These are phyloP conservation scores for Pemphredon lugubris DNA, from an alignment of 2,888 invertebrate genomes.

Conservation along the genomic window DNA sequence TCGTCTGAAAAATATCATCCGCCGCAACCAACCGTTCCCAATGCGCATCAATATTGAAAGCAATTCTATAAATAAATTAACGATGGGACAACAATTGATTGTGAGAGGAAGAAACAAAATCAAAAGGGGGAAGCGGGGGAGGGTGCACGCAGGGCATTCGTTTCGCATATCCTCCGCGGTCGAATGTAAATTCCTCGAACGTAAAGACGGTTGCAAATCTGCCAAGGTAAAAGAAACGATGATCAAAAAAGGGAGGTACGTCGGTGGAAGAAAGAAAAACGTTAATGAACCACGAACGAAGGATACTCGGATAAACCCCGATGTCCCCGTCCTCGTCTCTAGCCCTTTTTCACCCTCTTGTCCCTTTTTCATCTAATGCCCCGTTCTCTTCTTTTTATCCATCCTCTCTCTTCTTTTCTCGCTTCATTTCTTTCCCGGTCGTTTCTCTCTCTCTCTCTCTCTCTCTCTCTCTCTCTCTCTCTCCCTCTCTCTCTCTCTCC, in stretches of 20 bases:
- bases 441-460: neutral
- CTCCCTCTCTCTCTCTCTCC: neutral
- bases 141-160: neutral
- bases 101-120: neutral
- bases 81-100: neutral
- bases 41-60: neutral
- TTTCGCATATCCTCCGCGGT: neutral
- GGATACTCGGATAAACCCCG: constrained; percentile 59
- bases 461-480: no score
- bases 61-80: neutral
- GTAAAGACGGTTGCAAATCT: constrained; percentile 38
- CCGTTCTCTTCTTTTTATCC: constrained; percentile 3
- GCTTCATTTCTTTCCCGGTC: neutral
- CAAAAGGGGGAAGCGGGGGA: neutral
- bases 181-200: constrained; percentile 12
- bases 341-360: constrained; percentile 10
- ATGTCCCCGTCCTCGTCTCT: constrained; percentile 20
- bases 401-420: neutral
- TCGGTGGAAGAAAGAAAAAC: constrained; percentile 37
- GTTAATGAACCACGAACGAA: constrained; percentile 60
- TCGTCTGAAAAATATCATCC: no score
- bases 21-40: no score
- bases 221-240: neutral
- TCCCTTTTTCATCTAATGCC: constrained; percentile 13
- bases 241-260: constrained; percentile 7